These are phyloP conservation scores for Mongoloraphidia duomilia DNA, from an alignment of 2,888 invertebrate genomes.

Conservation along the genomic window DNA sequence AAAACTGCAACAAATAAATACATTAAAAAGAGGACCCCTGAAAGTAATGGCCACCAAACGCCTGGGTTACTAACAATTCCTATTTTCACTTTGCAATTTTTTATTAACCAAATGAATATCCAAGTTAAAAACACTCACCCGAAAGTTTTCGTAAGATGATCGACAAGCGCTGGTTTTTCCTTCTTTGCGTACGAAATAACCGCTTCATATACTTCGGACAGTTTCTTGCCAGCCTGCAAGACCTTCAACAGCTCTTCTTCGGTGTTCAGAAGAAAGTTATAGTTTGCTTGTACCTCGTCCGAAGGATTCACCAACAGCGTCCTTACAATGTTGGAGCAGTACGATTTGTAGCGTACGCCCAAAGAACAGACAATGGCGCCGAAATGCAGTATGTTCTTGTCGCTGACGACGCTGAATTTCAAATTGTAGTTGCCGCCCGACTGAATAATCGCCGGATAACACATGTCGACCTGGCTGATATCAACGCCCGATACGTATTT, in stretches of 20 bases:
- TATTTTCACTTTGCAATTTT: constrained; percentile 1
- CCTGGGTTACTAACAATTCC: too few species aligned
- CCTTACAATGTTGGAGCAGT: constrained; percentile 94
- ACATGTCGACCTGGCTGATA: constrained; percentile 83
- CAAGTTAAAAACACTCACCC: constrained; percentile 38
- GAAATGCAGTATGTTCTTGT: constrained; percentile 88
- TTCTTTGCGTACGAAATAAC: constrained; percentile 71
- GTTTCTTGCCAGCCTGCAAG: constrained; percentile 65
- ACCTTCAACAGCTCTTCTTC: constrained; percentile 84
- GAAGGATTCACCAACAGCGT: constrained; percentile 93
- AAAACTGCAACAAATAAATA: constrained; percentile 44
- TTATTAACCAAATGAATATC: constrained; percentile 5
- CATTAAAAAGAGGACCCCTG: too few species aligned
- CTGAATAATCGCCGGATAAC: constrained; percentile 97
- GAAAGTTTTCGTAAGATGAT: constrained; percentile 86
- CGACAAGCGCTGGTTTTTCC: constrained; percentile 70
- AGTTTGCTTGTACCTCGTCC: constrained; percentile 64
- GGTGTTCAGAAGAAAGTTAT: constrained; percentile 76
- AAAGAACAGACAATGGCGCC: constrained; percentile 91
- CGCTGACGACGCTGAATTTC: constrained; percentile 91
- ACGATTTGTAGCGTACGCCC: constrained; percentile 90
- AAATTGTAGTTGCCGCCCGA: constrained; percentile 96
- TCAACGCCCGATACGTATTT: constrained; percentile 90
- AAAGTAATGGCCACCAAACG: too few species aligned
- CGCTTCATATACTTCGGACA: constrained; percentile 77